phyloP scores from a whole-genome alignment of 2,113 vertebrate genomes.

The Diadophis punctatus region DNA sequence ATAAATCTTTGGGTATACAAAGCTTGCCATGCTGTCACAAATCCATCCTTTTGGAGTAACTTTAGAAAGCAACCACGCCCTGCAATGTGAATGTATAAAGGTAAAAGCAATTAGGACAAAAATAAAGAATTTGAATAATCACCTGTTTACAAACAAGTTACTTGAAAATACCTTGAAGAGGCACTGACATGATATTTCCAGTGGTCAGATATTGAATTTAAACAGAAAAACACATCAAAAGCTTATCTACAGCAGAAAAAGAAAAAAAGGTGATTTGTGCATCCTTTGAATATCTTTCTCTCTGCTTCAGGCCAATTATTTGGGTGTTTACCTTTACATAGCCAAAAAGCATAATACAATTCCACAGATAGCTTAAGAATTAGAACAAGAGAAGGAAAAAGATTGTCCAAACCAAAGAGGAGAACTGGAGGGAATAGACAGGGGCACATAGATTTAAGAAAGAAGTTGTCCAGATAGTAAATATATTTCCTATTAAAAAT shows the following conservation, averaged over 20 bases:
- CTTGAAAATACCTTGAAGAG: background rate
- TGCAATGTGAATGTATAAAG: conserved; percentile 12
- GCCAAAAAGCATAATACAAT: background rate
- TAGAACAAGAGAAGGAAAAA: background rate
- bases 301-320: background rate
- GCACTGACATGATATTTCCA: conserved; percentile 2
- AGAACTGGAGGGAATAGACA: background rate
- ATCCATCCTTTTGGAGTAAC: background rate
- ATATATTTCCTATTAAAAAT: background rate
- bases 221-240: background rate
- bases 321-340: background rate
- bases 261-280: background rate
- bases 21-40: conserved; percentile 34
- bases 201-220: background rate
- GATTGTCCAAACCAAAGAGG: background rate
- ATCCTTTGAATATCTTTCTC: background rate
- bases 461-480: background rate
- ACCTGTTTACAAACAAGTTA: conserved; percentile 30
- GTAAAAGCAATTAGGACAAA: conserved; percentile 18
- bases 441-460: background rate
- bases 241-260: background rate
- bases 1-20: conserved; percentile 55
- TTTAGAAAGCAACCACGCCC: background rate
- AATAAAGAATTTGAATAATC: conserved; percentile 32
- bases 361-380: background rate